Evolutionary conservation across 2,888 invertebrate species (phyloP), one percentile per base, ranked within the genome.

Genomic region (Ectemnius continuus): DNA sequence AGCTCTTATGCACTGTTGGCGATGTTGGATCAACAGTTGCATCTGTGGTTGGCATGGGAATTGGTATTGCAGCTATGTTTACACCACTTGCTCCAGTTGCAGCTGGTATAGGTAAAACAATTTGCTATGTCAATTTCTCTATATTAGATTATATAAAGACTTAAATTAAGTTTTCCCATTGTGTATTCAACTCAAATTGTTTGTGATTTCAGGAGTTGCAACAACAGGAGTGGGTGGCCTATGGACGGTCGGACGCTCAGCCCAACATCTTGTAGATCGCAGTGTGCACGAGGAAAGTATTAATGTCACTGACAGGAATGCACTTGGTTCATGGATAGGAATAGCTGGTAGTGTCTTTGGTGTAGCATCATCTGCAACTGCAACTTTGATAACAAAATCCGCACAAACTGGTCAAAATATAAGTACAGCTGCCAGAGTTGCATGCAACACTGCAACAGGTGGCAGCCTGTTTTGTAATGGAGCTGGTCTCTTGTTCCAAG

Each of bases 241-340:
- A 2, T 89, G 87, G 85, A 68, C 66, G 1, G 58, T 81, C 6
- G 84, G 79, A 4, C 78, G 89, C 69, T 81, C 76, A 4, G 61
- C 81, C 3, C 63, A 73, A 0, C 71, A 82, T 61, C 76, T 89
- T 57, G 20, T 73, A 0, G 88, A 89, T 62, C 84, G 87, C 4
- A 62, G 52, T 2, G 67, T 2, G 0, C 89, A 89, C 14, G 74
- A 85, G 5, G 84, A 89, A 66, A 85, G 88, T 5, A 82, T 88
- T 46, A 75, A 59, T 46, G 11, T 84, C 1, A 60, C 28, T 0
- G 62, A 87, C 45, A 83, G 36, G 63, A 47, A 78, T 4, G 86
- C 87, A 1, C 13, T 86, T 1, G 46, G 78, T 3, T 70, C 83
- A 11, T 89, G 87, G 84, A 62, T 89, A 2, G 81, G 84, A 5